Base-by-base conservation (phyloP, 2,888 invertebrate species). In the Schizaphis graminum region DNA sequence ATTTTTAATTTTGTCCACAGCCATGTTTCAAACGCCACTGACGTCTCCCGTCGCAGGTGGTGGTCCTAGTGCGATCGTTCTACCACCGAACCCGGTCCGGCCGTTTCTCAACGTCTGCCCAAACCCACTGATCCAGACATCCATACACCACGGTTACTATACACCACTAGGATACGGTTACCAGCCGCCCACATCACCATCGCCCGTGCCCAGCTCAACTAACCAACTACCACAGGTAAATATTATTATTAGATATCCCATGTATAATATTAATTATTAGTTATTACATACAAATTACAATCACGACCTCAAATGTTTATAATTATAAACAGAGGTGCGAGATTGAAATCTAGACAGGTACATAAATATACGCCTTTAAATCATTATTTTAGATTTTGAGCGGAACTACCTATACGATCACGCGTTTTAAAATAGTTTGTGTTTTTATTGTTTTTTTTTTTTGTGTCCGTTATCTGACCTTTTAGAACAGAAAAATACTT, bases 1-100 rank as follows among this genome's bases (percentile, higher is more conserved):
- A 35, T 77, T 35, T 77, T 77, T 35, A 21, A 49, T 44, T 61
- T 35, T 89, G 28, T 89, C 7, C 41, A 95, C 95, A 95, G 97
- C 97, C 3, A 96, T 98, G 95, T 98, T 98, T 96, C 98, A 98
- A 96, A 97, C 96, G 16, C 96, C 96, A 24, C 96, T 96, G 91
- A 96, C 96, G 94, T 96, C 96, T 89, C 94, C 94, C 5, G 61
- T 94, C 13, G 13, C 94, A 13, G 16, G 47, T n/a, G 91, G 57
- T 41, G 56, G 57, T 49, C 13, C 94, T 28, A 44, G 41, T 44
- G 26, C 91, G 21, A 57, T 86, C 10, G 91, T 86, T 1, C 28
- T 94, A 21, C 94, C 94, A 8, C 90, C 86, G 47, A 94, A 94
- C 24, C 94, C 94, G 3, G 49, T 91, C 87, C 89, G 94, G 11